Evolutionary conservation across 2,888 invertebrate species (phyloP).

Genomic region (Harmothoe impar): DNA sequence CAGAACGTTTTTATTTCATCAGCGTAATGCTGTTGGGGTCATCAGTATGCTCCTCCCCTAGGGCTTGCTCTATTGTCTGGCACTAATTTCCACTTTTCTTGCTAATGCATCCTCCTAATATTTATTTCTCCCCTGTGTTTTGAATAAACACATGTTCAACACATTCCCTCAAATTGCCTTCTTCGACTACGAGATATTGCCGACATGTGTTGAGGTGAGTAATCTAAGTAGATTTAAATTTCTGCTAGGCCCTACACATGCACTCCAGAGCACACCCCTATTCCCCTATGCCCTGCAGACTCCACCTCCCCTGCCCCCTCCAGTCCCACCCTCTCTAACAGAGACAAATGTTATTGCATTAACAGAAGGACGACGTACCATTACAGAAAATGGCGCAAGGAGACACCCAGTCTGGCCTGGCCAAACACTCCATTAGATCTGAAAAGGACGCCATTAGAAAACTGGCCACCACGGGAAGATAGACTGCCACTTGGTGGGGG

Average conservation of each 20-base stretch:
- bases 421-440: conserved; percentile 27
- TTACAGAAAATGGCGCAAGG: conserved; percentile 47
- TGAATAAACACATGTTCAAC: neutral
- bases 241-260: neutral
- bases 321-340: neutral
- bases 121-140: no score
- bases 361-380: conserved; percentile 17
- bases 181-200: neutral
- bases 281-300: neutral
- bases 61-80: no score
- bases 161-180: neutral
- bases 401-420: conserved; percentile 25
- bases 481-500: conserved; percentile 2
- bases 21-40: no score
- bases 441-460: conserved; percentile 29
- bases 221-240: neutral
- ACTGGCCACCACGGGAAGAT: neutral
- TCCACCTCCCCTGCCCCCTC: neutral
- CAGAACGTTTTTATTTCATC: no score
- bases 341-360: conserved; percentile 49
- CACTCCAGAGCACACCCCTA: neutral
- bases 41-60: no score
- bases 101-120: no score
- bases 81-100: no score
- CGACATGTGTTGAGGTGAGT: conserved; percentile 32